These are phyloP conservation scores for Pogonognathellus flavescens DNA, from an alignment of 1,140 invertebrate genomes.

Conservation along the genomic window DNA sequence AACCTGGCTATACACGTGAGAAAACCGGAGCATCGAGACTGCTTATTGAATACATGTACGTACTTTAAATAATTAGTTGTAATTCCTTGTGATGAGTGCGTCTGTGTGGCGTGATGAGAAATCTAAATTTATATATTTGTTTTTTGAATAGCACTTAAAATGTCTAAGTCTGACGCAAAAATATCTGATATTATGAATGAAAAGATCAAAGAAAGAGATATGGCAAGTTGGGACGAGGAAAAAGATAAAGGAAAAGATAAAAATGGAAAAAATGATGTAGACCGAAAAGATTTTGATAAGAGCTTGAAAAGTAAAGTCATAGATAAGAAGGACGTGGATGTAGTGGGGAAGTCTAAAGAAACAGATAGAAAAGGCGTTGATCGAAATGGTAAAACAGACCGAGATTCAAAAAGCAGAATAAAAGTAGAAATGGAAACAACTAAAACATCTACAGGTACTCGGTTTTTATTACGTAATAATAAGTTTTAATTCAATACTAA, in stretches of 20 bases:
- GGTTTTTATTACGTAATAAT: neutral
- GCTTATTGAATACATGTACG: slow-evolving; percentile 62
- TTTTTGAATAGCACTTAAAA: neutral
- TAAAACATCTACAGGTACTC: slow-evolving; percentile 55
- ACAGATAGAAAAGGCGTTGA: neutral
- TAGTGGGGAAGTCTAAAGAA: neutral
- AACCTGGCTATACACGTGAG: slow-evolving; percentile 55
- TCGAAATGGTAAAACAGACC: slow-evolving; percentile 23
- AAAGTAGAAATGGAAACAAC: slow-evolving; percentile 10
- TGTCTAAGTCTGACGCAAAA: slow-evolving; percentile 37
- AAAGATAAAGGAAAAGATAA: slow-evolving; percentile 20
- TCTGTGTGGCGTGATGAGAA: neutral
- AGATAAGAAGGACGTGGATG: neutral
- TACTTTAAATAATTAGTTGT: neutral
- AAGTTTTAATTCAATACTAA: no score
- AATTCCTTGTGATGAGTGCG: neutral
- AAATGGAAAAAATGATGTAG: slow-evolving; percentile 43
- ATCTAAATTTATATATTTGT: neutral
- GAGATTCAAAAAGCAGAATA: neutral
- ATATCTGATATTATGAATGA: neutral
- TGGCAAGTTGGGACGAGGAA: neutral
- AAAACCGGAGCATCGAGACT: slow-evolving; percentile 53
- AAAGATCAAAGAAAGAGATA: neutral
- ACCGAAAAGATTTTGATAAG: neutral
- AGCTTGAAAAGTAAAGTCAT: neutral